phyloP scores from a whole-genome alignment of 2,113 vertebrate genomes.

The Furnarius figulus region DNA sequence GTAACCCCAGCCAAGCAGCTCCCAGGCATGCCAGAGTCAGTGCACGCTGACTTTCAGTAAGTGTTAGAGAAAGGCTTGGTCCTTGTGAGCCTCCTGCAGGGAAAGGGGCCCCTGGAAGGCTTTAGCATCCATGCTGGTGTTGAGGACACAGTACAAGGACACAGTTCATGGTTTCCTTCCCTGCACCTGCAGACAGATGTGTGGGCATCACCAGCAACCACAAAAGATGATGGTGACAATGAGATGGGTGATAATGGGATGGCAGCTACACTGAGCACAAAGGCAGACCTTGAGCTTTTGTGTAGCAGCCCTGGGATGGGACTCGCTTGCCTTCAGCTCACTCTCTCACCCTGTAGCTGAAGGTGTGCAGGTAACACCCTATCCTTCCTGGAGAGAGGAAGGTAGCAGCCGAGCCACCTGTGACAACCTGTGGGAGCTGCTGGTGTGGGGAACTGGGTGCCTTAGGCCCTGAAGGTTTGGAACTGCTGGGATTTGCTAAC shows the following conservation, averaged over 20 bases:
- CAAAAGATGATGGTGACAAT: rapidly evolving
- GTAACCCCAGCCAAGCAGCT: background rate
- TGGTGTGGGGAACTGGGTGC: background rate
- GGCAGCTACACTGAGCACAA: background rate
- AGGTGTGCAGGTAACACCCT: background rate
- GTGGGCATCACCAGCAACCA: background rate
- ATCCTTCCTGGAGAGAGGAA: rapidly evolving
- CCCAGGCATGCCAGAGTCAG: background rate
- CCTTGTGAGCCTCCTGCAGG: background rate
- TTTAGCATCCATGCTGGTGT: background rate
- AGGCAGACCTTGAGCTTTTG: background rate
- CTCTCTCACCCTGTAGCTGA: background rate
- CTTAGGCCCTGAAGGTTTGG: background rate
- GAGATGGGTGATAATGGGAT: rapidly evolving
- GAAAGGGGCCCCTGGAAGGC: background rate
- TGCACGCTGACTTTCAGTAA: background rate
- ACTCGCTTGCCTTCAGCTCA: rapidly evolving
- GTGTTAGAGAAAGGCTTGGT: background rate
- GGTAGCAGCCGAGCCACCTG: background rate
- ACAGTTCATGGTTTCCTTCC: rapidly evolving
- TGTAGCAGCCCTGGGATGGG: background rate
- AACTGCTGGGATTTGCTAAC: background rate
- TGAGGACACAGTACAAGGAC: background rate
- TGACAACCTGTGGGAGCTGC: background rate
- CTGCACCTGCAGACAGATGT: background rate